A percentile compares a stretch with the other conserved stretches of the same genome.
Evolutionary conservation across 2,888 invertebrate genomes (phyloP).

Genomic region (Hybos culiciformis): DNA sequence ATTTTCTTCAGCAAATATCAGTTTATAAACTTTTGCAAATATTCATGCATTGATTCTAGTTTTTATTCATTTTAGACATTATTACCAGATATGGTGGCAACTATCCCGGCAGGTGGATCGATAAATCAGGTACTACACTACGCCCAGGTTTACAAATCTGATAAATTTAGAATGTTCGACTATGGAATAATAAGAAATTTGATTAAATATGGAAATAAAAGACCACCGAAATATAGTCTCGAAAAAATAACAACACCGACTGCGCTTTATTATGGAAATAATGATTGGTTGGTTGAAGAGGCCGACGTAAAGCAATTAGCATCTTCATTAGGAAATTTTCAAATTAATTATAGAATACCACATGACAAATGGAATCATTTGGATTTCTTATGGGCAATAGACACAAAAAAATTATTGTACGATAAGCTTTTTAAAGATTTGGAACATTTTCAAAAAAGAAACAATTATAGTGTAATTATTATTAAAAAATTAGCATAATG

Average conservation of each 20-base stretch:
- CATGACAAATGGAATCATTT: constrained; percentile 48
- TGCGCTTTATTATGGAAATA: constrained; percentile 49
- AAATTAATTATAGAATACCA: constrained; percentile 37
- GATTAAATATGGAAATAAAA: constrained; percentile 38
- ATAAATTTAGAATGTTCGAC: constrained; percentile 43
- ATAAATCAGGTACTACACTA: constrained; percentile 57
- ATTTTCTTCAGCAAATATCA: too few relatives aligned
- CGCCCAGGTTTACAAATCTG: constrained; percentile 44
- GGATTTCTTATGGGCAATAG: constrained; percentile 53
- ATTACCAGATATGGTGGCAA: constrained; percentile 47
- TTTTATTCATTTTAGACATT: constrained; percentile 40
- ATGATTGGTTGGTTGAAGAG: constrained; percentile 46
- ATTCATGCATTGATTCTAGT: constrained; percentile 16
- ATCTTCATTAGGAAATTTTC: constrained; percentile 38
- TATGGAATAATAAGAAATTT: constrained; percentile 40
- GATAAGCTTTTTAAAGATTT: constrained; percentile 29
- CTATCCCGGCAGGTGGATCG: constrained; percentile 51
- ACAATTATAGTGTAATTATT: too few relatives aligned
- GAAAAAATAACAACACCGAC: constrained; percentile 44
- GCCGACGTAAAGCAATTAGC: constrained; percentile 39
- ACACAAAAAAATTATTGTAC: constrained; percentile 45
- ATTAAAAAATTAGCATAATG: too few relatives aligned
- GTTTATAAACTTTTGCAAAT: constrained; percentile 23
- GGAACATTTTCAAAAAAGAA: too few relatives aligned
- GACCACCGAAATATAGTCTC: constrained; percentile 47